Base-by-base conservation (phyloP, 2,888 invertebrate genomes). In the Xanthia icteritia region DNA sequence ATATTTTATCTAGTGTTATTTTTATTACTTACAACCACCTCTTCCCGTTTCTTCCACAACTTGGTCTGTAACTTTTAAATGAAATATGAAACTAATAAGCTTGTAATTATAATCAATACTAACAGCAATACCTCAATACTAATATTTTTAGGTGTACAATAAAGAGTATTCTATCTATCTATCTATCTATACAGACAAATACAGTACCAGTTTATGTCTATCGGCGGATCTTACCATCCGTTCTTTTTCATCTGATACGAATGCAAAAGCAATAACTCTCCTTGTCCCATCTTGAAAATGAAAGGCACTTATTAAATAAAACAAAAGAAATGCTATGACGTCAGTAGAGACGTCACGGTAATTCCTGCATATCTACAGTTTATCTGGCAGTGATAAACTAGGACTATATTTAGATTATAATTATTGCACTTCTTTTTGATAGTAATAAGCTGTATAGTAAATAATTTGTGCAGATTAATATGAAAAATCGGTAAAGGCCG, bases 351-450 rank as follows among this genome's bases (percentile, higher is more conserved):
- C 85, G 67, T 81, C 85, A 79, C 23, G 67, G 81, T 85, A 80
- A 79, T 84, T 85, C 67, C 85, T 54, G 31, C 51, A 13, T 64
- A 64, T 81, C 67, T n/a, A 60, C 20, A 68, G 63, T 67, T 85
- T 85, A 85, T 81, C 81, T 60, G 54, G 11, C 11, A 20, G 39
- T 39, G 79, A 80, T 80, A 84, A 79, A 54, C 54, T 79, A 58
- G 20, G 4, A 27, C 42, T 56, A 64, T 64, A 84, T 39, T 68
- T 66, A 83, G 6, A 9, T 60, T 61, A 23, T 17, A 51, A 23
- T 23, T 54, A 23, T 23, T 54, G 64, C 83, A 54, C 0, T 83
- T 42, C 0, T 54, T 42, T 65, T 45, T 56, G 48, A 51, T 64
- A 31, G 36, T 17, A 13, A 15, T 17, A 13, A 11, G 11, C 42